A percentile compares a stretch with the other conserved stretches of the same genome.
Conservation (phyloP, 1,140 invertebrate genomes). For the Drosophila oshimai region DNA sequence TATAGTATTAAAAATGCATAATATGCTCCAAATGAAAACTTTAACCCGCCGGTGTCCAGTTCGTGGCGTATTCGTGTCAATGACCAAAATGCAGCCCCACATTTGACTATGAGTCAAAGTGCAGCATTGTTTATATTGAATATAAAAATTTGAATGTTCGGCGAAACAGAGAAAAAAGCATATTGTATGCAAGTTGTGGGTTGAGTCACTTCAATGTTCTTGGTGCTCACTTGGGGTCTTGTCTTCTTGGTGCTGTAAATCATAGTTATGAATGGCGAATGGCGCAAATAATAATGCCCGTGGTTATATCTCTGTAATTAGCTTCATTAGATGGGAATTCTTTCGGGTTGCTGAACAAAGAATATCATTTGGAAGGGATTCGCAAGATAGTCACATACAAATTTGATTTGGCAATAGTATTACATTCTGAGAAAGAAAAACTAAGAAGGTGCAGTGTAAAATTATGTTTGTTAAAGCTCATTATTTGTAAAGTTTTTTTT, state of each 20-base stretch:
- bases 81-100: constrained; percentile 52
- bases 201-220: constrained; percentile 38
- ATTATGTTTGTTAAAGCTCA: too few relatives aligned
- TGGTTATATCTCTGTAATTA: constrained; percentile 11
- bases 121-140: constrained; percentile 40
- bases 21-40: constrained; percentile 34
- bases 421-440: too few relatives aligned
- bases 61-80: constrained; percentile 59
- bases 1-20: constrained; percentile 60
- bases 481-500: too few relatives aligned
- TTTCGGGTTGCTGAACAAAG: background rate
- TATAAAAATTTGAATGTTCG: constrained; percentile 59
- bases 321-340: constrained; percentile 24
- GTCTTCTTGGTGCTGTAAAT: background rate
- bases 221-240: background rate
- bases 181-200: constrained; percentile 21
- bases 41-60: constrained; percentile 48
- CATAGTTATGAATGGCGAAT: background rate
- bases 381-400: background rate
- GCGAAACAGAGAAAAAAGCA: constrained; percentile 11
- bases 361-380: background rate
- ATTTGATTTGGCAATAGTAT: background rate
- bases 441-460: too few relatives aligned
- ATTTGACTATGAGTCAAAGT: constrained; percentile 55
- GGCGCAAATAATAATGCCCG: background rate